Base-by-base conservation (phyloP, 2,797 vertebrate genomes). In the Danio albolineatus region DNA sequence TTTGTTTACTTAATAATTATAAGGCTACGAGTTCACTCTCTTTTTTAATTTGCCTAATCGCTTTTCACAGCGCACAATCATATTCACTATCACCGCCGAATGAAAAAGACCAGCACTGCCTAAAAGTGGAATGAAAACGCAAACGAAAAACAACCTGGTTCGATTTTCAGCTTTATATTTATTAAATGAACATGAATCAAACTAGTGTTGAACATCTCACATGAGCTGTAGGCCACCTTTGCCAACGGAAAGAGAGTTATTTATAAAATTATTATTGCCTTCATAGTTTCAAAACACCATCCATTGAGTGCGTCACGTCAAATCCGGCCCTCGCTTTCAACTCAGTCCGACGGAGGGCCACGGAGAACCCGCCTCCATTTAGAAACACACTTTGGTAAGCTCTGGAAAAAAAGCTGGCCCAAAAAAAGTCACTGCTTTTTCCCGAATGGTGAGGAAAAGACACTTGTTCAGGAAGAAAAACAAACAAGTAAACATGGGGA, bases 171-270 rank as follows among this genome's bases (percentile, higher is more conserved):
- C 88, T 88, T 88, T 90, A 86, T 89, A 86, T 94, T 94, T 94
- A 93, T 94, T 94, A 90, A 91, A 91, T 91, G 90, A 90, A 92
- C 89, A 92, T 87, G 59, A 87, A 93, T 87, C 88, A 83, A 82
- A 85, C 81, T 73, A 60, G 69, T 84, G 76, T 61, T 83, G 88
- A 76, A 89, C 83, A 89, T 87, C 88, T 92, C 87, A 91, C 83
- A 85, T 85, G 86, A 88, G 89, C 90, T 89, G 76, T 43, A 83
- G 87, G 88, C 86, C 89, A 92, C 89, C 89, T 90, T 90, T 88
- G 82, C 85, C 61, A 84, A 83, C 73, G 82, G 82, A 82, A 87
- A 90, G 71, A 86, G 89, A 88, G 80, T 89, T 86, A 16, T 60
- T 77, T 82, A 80, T 82, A 88, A 86, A 90, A 83, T 83, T 82